phyloP scores from a whole-genome alignment of 2,888 invertebrate genomes.

The Scelioninae gen. 2 region DNA sequence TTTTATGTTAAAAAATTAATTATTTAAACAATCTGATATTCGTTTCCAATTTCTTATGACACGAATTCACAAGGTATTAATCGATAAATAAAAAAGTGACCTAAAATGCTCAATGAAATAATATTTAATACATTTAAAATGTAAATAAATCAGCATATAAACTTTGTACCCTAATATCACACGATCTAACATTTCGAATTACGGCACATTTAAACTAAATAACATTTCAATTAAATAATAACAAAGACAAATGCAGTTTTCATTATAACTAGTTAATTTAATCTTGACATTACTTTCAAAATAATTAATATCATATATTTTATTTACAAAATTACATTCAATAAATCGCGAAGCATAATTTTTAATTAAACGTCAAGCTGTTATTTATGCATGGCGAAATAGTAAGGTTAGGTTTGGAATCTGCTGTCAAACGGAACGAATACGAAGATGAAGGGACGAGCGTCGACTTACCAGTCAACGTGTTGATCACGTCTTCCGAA shows the following conservation, averaged over 20 bases:
- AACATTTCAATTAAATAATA: no score
- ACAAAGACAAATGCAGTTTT: no score
- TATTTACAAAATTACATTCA: background rate
- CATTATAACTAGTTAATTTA: background rate
- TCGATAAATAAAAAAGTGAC: no score
- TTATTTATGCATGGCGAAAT: background rate
- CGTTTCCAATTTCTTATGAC: no score
- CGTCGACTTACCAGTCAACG: conserved; percentile 45
- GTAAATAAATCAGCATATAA: background rate
- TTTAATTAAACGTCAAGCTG: conserved; percentile 2
- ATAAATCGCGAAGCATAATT: background rate
- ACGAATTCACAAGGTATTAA: no score
- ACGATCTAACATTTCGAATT: no score
- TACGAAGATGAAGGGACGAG: background rate
- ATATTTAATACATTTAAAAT: background rate
- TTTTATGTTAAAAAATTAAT: background rate
- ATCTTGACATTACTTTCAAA: background rate
- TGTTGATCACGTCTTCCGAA: conserved; percentile 51
- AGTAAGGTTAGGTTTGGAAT: conserved; percentile 38
- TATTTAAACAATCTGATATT: no score
- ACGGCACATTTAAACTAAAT: no score
- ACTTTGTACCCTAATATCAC: background rate
- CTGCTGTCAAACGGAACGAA: conserved; percentile 30
- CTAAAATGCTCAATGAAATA: background rate
- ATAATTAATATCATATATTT: background rate